Percentiles rank a stretch among this genome's conserved stretches.
These are phyloP conservation scores for Phyto melanocephala DNA, from an alignment of 2,888 invertebrate species.

Conservation along the genomic window DNA sequence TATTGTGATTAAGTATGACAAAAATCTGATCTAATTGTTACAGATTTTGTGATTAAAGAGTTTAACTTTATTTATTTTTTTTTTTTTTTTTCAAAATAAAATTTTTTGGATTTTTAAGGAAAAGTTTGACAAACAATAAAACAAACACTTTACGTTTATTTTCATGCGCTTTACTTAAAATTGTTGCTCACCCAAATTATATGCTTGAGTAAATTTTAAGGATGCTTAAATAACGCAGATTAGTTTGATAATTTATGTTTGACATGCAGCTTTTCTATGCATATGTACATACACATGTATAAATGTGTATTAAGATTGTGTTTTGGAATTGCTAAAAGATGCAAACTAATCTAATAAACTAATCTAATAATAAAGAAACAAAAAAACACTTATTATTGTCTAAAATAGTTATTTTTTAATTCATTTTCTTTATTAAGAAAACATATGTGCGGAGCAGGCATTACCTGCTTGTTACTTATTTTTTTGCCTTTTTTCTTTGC, in stretches of 20 bases:
- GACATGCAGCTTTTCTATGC: neutral
- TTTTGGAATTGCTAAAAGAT: neutral
- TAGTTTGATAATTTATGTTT: constrained; percentile 11
- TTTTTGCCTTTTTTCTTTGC: neutral
- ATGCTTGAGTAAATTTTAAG: constrained; percentile 24
- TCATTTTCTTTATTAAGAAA: too few relatives aligned
- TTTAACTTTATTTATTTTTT: too few relatives aligned
- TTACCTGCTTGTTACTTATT: neutral
- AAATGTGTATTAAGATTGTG: too few relatives aligned
- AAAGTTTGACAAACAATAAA: neutral
- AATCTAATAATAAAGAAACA: too few relatives aligned
- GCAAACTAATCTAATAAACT: constrained; percentile 31
- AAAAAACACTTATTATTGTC: too few relatives aligned
- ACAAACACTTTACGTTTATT: neutral
- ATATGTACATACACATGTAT: too few relatives aligned
- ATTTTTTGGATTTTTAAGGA: too few relatives aligned
- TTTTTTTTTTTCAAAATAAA: too few relatives aligned
- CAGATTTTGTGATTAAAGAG: too few relatives aligned
- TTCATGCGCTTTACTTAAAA: neutral
- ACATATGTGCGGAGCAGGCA: too few relatives aligned
- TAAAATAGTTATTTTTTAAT: too few relatives aligned
- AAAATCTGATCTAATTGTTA: constrained; percentile 9
- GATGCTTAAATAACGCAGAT: constrained; percentile 19
- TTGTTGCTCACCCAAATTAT: constrained; percentile 39
- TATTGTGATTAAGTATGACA: neutral